phyloP scores from a whole-genome alignment of 2,888 invertebrate genomes.

The Cheilosia scutellata region DNA sequence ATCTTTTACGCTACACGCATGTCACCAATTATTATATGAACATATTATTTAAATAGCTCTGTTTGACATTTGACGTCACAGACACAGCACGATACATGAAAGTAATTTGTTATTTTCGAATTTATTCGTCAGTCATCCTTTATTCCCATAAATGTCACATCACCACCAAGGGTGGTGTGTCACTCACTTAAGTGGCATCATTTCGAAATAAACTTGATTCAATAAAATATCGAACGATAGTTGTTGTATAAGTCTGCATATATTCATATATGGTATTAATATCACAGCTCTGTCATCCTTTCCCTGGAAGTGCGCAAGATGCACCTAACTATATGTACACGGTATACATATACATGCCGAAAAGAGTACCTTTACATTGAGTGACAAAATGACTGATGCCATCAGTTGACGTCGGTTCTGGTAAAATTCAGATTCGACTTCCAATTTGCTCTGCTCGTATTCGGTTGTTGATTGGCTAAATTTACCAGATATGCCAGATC shows the following conservation, averaged over 20 bases:
- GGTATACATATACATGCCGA: constrained; percentile 16
- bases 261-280: constrained; percentile 8
- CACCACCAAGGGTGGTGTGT: constrained; percentile 16
- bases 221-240: constrained; percentile 80
- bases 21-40: constrained; percentile 82
- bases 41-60: constrained; percentile 5
- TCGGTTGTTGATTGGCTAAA: constrained; percentile 70
- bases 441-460: constrained; percentile 40
- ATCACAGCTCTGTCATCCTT: background rate
- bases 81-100: constrained; percentile 45
- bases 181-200: constrained; percentile 83
- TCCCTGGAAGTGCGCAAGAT: background rate
- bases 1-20: constrained; percentile 62
- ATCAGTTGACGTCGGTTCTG: constrained; percentile 7
- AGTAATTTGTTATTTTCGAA: constrained; percentile 65
- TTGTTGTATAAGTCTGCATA: background rate
- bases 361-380: constrained; percentile 38
- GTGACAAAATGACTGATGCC: constrained; percentile 53
- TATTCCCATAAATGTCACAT: constrained; percentile 22
- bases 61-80: constrained; percentile 61
- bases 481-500: constrained; percentile 72
- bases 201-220: constrained; percentile 85
- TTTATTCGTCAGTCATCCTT: constrained; percentile 37
- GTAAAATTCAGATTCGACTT: constrained; percentile 27
- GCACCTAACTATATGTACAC: constrained; percentile 3